Evolutionary conservation across 2,888 invertebrate species (phyloP), one percentile per base, ranked within the genome.

Genomic region (Tryphoninae sp.): DNA sequence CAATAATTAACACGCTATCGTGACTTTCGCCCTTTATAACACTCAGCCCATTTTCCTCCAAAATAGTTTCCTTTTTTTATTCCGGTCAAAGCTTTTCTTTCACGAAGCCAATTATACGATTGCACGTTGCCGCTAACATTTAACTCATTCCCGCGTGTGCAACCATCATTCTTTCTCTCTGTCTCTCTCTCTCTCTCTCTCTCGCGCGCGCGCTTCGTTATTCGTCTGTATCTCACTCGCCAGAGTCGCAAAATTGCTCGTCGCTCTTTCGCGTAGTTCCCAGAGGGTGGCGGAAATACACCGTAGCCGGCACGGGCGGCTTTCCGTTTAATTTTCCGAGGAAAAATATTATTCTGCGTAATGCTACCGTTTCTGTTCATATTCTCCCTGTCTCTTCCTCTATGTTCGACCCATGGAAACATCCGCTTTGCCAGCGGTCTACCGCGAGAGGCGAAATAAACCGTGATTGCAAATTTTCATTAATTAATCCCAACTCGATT

Each of bases 171-270:
- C 45, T 23, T 33, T 49, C 73, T 75, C 67, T 53, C 71, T 58
- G 42, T 53, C 22, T 11, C 19, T 19, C 19, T 19, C 19, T 19
- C 19, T 19, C 19, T 19, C 19, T 61, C 65, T 67, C 26, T 13
- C 74, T 65, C 51, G 69, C 62, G 79, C 68, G 53, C 61, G 59
- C 49, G 59, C 19, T 59, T 77, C 65, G 80, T 78, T 77, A 58
- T 62, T 73, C 33, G 68, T 76, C 76, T 75, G 67, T 81, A 74
- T 85, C 83, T 84, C 81, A 81, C 80, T 82, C 79, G 76, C 68
- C 76, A 82, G 80, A 62, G 74, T 78, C 75, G 81, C 77, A 71
- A 79, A 82, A 81, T 77, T 58, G 72, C 75, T 61, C 67, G 61
- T 49, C 59, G 53, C 75, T 77, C 72, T 69, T 73, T 64, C 45